A percentile compares a stretch with the other conserved stretches of the same genome.
Conservation (phyloP, 2,888 invertebrate species). For the Scaptomyza tumidula region DNA sequence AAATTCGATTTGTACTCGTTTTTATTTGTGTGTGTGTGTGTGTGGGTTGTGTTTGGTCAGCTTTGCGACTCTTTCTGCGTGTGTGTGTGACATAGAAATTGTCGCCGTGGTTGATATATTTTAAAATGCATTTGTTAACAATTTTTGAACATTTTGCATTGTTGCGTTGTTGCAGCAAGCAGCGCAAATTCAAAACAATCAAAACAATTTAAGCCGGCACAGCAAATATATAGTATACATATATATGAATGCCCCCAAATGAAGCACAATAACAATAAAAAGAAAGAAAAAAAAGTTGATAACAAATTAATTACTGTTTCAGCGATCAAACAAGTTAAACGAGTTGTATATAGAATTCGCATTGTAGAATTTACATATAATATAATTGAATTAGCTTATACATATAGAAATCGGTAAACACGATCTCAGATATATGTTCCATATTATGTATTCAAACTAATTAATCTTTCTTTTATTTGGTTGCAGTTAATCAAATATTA, state of each 20-base stretch:
- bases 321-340: constrained; percentile 35
- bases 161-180: constrained; percentile 38
- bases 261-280: constrained; percentile 1
- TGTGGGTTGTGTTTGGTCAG: too few relatives aligned
- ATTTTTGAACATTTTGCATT: constrained; percentile 70
- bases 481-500: too few relatives aligned
- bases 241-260: constrained; percentile 1
- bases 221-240: constrained; percentile 21
- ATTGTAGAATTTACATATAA: constrained; percentile 4
- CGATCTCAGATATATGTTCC: too few relatives aligned
- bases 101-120: constrained; percentile 77
- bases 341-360: constrained; percentile 14
- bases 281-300: constrained; percentile 7
- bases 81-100: constrained; percentile 73
- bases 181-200: constrained; percentile 42
- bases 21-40: constrained; percentile 19
- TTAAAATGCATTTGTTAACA: constrained; percentile 80
- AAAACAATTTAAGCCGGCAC: constrained; percentile 23
- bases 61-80: too few relatives aligned
- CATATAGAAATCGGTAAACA: too few relatives aligned
- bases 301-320: constrained; percentile 23
- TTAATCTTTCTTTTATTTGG: too few relatives aligned
- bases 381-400: constrained; percentile 9
- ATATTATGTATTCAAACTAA: too few relatives aligned
- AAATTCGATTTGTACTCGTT: constrained; percentile 27